phyloP scores from a whole-genome alignment of 2,888 invertebrate species.

The Scaptomyza parva region DNA sequence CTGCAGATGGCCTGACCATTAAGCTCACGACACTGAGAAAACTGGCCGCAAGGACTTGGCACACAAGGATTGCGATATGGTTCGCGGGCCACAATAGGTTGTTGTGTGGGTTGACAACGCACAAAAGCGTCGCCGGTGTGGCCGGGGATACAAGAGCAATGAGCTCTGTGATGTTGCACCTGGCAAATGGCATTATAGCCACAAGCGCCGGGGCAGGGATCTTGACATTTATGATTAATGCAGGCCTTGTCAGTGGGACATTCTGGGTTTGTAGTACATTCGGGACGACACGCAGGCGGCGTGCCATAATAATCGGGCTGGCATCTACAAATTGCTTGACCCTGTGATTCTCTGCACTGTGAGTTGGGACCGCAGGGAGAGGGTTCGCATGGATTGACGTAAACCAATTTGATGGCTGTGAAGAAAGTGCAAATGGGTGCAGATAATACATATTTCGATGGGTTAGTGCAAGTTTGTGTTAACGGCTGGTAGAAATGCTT shows the following conservation, averaged over 20 bases:
- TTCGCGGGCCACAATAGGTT: conserved; percentile 44
- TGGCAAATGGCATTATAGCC: conserved; percentile 87
- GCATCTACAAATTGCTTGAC: conserved; percentile 88
- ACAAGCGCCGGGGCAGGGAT: conserved; percentile 88
- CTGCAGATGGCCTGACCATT: conserved; percentile 88
- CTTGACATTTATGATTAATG: conserved; percentile 87
- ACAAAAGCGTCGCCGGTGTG: conserved; percentile 90
- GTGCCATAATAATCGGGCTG: conserved; percentile 87
- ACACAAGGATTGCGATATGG: conserved; percentile 86
- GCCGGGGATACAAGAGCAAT: conserved; percentile 87
- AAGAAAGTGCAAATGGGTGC: conserved; percentile 46
- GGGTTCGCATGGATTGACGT: conserved; percentile 89
- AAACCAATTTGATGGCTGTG: conserved; percentile 55
- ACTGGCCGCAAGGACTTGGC: conserved; percentile 89
- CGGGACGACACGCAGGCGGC: conserved; percentile 89
- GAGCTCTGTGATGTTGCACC: conserved; percentile 87
- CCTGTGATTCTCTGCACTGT: conserved; percentile 88
- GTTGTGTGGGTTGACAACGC: conserved; percentile 86
- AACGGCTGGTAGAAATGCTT: conserved; percentile 63
- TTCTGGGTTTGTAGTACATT: conserved; percentile 88
- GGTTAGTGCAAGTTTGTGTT: conserved; percentile 49
- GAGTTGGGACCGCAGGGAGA: conserved; percentile 92
- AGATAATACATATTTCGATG: conserved; percentile 38
- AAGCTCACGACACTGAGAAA: conserved; percentile 88
- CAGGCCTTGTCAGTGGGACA: conserved; percentile 87